Evolutionary conservation across 1,140 invertebrate species (phyloP), one percentile per base, ranked within the genome.

Genomic region (Plectrocnemia conspersa): DNA sequence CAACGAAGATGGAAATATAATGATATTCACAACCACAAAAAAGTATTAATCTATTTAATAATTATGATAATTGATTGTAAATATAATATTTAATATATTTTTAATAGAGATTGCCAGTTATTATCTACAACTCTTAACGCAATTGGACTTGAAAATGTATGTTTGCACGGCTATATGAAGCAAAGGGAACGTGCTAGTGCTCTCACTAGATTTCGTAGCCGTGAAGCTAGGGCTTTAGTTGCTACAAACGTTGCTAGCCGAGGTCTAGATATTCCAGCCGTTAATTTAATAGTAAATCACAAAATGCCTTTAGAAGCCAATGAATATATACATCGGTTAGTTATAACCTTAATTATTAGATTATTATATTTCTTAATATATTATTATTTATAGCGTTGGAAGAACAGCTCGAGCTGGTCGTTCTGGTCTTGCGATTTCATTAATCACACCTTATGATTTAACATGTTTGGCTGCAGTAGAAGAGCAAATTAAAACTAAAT

Each of bases 171-270:
- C 4, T 91, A 90, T 79, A 85, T 92, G 69, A 74, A 83, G 15
- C 91, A 96, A 71, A 81, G 79, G 59, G 84, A 92, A 66, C 79
- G 94, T 10, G 72, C 91, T 11, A 77, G 83, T 9, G 82, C 91
- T 0, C 73, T 97, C 2, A 79, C 82, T 24, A 85, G 84, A 66
- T 97, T 97, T 68, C 89, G 93, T 65, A 92, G 91, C 1, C 88
- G 89, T 66, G 78, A 83, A 18, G 77, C 85, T 2, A 87, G 87
- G 56, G 93, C 97, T 21, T 75, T 99, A 2, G 86, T 99, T 48
- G 93, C 96, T 3, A 99, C 97, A 16, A 93, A 98, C 78, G 91
- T 99, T 0, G 96, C 94, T 0, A 91, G 93, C 59, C 79, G 95
- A 75, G 95, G 95, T 63, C 71, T 94, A 16, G 90, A 93, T 64